Conservation (phyloP, 2,888 invertebrate genomes). For the Patella depressa region DNA sequence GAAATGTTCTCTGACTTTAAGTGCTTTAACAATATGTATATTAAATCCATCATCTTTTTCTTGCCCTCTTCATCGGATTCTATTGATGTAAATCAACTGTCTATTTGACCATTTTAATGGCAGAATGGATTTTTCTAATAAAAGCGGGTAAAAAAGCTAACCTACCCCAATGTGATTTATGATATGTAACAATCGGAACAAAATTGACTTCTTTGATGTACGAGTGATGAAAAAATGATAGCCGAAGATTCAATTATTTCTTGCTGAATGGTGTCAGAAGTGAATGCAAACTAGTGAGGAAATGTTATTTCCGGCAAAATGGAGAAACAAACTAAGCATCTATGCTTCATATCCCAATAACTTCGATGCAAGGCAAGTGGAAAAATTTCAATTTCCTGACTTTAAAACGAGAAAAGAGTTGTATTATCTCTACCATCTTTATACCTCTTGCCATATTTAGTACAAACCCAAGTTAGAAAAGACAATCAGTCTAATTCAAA, state of each 20-base stretch:
- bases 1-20: no score
- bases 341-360: slow-evolving; percentile 1
- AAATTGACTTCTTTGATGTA: slow-evolving; percentile 13
- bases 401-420: slow-evolving; percentile 1
- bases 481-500: no score
- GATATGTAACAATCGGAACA: slow-evolving; percentile 7
- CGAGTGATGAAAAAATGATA: neutral
- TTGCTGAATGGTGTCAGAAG: slow-evolving; percentile 1
- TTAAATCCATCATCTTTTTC: no score
- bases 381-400: slow-evolving; percentile 31
- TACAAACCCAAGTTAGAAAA: no score
- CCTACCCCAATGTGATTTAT: slow-evolving; percentile 1
- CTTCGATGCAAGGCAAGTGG: slow-evolving; percentile 26
- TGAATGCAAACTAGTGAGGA: slow-evolving; percentile 7
- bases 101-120: neutral
- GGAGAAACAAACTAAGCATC: slow-evolving; percentile 7
- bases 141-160: neutral
- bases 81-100: neutral
- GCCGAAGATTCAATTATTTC: slow-evolving; percentile 9
- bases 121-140: slow-evolving; percentile 4
- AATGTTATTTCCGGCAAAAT: slow-evolving; percentile 10
- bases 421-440: no score
- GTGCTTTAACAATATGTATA: no score
- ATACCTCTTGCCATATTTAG: no score
- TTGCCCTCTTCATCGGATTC: no score